These are phyloP conservation scores for Ctenosaura bakeri DNA, from an alignment of 2,797 vertebrate genomes.

Conservation along the genomic window DNA sequence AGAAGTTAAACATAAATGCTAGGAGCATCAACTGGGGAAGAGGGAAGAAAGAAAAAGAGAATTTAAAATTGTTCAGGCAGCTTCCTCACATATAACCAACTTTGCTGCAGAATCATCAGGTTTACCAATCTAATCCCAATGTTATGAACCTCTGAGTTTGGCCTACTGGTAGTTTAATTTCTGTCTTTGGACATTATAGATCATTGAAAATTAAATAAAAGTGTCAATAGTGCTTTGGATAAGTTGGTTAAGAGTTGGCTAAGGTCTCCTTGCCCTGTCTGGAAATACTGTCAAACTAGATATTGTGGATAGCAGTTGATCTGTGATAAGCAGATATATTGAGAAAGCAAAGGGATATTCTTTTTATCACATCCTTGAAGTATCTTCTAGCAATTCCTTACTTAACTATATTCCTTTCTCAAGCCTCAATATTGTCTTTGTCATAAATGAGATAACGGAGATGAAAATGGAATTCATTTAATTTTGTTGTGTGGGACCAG, in stretches of 20 bases:
- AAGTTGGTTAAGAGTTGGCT: constrained; percentile 12
- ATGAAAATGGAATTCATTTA: constrained; percentile 32
- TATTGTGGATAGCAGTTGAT: constrained; percentile 27
- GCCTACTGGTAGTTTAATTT: constrained; percentile 13
- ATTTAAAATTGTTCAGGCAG: not conserved
- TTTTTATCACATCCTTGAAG: constrained; percentile 16
- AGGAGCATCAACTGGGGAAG: not conserved
- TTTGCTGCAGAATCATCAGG: constrained; percentile 29
- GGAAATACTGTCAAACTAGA: constrained; percentile 31
- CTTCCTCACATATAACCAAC: not conserved
- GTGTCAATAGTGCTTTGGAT: not conserved
- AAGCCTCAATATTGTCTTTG: constrained; percentile 22
- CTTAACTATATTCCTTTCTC: constrained; percentile 7
- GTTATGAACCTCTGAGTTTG: constrained; percentile 8
- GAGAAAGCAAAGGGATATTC: not conserved
- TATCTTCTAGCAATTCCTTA: constrained; percentile 14
- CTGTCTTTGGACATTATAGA: constrained; percentile 23
- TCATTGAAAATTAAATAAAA: constrained; percentile 33
- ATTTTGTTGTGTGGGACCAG: constrained; percentile 9
- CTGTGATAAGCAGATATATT: not conserved
- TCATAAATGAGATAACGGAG: constrained; percentile 32
- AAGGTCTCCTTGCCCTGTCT: constrained; percentile 30
- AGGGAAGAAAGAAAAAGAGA: not conserved
- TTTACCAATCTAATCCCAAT: constrained; percentile 33
- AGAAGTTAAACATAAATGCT: not conserved